Conservation (phyloP, 1,140 invertebrate genomes). For the Platyura marginata region DNA sequence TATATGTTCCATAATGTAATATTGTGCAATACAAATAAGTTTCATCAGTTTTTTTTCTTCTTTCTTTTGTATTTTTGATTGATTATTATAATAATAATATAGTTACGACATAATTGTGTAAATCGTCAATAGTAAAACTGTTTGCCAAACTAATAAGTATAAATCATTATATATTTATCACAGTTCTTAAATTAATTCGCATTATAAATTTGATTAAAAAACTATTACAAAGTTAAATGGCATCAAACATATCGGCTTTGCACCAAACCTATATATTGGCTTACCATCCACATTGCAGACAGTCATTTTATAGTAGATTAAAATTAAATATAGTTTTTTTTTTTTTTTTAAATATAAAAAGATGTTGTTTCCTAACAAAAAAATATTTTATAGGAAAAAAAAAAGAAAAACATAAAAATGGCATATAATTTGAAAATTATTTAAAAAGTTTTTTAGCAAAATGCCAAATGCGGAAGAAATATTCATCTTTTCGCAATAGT, state of each 20-base stretch:
- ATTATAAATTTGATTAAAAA: neutral
- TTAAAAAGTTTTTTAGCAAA: constrained; percentile 45
- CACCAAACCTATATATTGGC: neutral
- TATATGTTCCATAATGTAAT: too few species aligned
- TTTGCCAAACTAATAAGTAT: too few species aligned
- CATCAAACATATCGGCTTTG: neutral
- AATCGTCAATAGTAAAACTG: too few species aligned
- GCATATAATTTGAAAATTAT: neutral
- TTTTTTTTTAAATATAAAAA: too few species aligned
- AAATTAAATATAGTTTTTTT: neutral
- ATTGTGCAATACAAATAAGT: too few species aligned
- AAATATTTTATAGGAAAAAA: too few species aligned
- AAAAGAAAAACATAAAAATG: neutral
- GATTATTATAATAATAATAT: too few species aligned
- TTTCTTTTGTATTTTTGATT: too few species aligned
- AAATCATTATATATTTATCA: too few species aligned
- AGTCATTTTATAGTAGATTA: neutral
- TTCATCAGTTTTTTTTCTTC: too few species aligned
- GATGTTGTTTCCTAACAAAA: too few species aligned
- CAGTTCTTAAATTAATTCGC: neutral
- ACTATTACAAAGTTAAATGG: neutral
- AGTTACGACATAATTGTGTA: too few species aligned
- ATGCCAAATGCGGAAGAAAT: constrained; percentile 87
- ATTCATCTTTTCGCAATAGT: constrained; percentile 68
- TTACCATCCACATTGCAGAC: neutral